phyloP scores from a whole-genome alignment of 35 echinoderm and acorn worm genomes.

The Anneissia japonica region DNA sequence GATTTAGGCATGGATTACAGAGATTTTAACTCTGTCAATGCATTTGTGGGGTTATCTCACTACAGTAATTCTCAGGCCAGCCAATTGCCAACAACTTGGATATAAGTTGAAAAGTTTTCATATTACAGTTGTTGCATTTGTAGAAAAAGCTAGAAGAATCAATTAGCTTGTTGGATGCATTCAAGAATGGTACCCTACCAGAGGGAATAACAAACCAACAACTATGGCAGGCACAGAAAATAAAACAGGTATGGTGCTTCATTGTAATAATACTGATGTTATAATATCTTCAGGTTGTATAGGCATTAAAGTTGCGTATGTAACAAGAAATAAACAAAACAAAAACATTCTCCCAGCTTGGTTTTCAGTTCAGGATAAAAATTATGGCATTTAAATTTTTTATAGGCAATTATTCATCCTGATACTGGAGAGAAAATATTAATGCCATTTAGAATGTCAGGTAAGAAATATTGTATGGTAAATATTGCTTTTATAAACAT shows the following conservation, averaged over 20 bases:
- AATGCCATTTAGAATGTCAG: conserved; percentile 97
- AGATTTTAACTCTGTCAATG: no score
- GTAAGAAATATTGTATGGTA: conserved; percentile 11
- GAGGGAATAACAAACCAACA: conserved; percentile 62
- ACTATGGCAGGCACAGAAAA: conserved; percentile 91
- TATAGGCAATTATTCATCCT: conserved; percentile 90
- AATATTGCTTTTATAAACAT: not conserved
- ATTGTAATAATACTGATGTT: not conserved
- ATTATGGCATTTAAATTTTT: not conserved
- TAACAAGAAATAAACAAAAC: not conserved
- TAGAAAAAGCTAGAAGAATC: conserved; percentile 60
- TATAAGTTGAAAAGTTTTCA: no score
- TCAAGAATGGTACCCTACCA: conserved; percentile 51
- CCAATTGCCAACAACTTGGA: no score
- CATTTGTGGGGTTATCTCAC: no score
- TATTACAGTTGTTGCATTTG: no score
- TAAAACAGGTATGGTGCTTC: conserved; percentile 57
- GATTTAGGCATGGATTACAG: no score
- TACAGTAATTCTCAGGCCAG: no score
- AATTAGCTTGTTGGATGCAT: conserved; percentile 55
- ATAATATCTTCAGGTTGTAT: not conserved
- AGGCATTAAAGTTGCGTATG: not conserved
- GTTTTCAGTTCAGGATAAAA: not conserved
- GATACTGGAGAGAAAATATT: conserved; percentile 93
- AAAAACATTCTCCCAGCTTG: not conserved